Conservation (phyloP, 2,888 invertebrate species). For the Neelides folsomi region DNA sequence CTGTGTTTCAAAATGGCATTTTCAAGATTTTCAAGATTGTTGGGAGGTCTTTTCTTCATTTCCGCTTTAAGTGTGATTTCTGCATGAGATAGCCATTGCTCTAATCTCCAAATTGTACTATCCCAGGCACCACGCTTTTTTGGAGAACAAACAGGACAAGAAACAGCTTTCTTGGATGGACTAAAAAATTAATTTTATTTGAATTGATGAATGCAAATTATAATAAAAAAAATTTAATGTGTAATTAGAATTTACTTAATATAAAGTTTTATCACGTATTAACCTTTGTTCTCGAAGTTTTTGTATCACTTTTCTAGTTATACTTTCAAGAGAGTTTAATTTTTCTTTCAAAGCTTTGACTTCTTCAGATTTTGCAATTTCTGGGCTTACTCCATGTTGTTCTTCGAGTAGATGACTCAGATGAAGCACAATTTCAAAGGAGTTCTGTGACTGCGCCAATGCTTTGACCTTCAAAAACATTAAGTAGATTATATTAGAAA, state of each 20-base stretch:
- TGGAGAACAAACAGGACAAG: constrained; percentile 75
- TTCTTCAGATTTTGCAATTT: constrained; percentile 43
- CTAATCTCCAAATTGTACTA: constrained; percentile 77
- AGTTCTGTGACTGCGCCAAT: constrained; percentile 63
- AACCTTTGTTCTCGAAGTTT: constrained; percentile 66
- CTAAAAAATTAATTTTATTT: constrained; percentile 6
- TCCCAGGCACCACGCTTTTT: constrained; percentile 80
- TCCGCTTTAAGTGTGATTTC: constrained; percentile 56
- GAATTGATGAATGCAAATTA: too few relatives aligned
- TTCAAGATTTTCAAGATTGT: constrained; percentile 64
- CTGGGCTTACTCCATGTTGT: constrained; percentile 49
- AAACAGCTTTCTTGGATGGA: constrained; percentile 38
- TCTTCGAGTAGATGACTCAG: constrained; percentile 58
- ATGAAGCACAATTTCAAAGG: constrained; percentile 67
- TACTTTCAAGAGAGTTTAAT: constrained; percentile 54
- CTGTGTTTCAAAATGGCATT: constrained; percentile 68
- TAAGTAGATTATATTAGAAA: neutral
- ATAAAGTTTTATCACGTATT: constrained; percentile 30
- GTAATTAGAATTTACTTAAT: neutral
- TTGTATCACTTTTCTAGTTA: constrained; percentile 59
- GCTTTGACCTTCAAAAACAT: constrained; percentile 41
- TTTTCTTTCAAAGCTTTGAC: constrained; percentile 40
- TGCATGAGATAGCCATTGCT: constrained; percentile 78
- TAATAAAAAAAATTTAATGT: constrained; percentile 1
- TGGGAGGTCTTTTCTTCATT: constrained; percentile 51